phyloP scores from a whole-genome alignment of 2,888 invertebrate genomes.

The Agonum fuliginosum region DNA sequence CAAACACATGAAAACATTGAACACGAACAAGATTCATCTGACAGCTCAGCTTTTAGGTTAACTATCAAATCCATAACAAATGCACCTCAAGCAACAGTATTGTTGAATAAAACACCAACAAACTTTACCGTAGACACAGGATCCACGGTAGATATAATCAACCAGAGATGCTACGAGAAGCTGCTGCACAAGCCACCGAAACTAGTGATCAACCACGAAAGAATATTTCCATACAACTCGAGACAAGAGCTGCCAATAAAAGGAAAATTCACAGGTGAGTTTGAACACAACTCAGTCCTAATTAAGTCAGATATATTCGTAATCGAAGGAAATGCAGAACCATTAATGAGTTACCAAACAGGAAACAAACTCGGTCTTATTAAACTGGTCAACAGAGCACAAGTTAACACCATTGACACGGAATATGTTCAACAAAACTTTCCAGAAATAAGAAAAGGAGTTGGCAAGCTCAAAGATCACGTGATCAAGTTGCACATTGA shows the following conservation, averaged over 20 bases:
- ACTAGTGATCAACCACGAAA: neutral
- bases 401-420: neutral
- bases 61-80: neutral
- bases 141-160: neutral
- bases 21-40: neutral
- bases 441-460: neutral
- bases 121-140: neutral
- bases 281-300: neutral
- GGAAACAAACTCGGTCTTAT: neutral
- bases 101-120: neutral
- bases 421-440: neutral
- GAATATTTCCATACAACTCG: neutral
- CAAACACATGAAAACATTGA: neutral
- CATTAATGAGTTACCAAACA: neutral
- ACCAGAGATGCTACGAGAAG: neutral
- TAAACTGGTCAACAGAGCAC: neutral
- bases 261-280: neutral
- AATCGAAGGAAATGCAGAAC: neutral
- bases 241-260: neutral
- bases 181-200: neutral
- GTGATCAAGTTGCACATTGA: neutral
- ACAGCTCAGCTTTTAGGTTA: neutral
- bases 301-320: neutral
- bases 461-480: neutral
- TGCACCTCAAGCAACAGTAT: neutral